Evolutionary conservation across 2,113 vertebrate species (phyloP).

Genomic region (Tichodroma muraria): DNA sequence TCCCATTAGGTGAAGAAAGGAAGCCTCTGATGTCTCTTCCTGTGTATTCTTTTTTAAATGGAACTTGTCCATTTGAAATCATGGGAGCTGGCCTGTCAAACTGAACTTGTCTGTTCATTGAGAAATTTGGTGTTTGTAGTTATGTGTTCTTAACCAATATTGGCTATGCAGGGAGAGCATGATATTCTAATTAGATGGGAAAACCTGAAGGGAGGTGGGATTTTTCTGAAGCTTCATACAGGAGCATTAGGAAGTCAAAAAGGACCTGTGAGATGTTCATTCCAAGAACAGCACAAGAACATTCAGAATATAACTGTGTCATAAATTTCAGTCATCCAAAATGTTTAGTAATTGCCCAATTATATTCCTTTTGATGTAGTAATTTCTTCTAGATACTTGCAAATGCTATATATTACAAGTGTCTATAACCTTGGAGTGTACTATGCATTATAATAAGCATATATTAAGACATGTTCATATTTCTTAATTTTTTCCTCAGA

Average conservation of each 20-base stretch:
- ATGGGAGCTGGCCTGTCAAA: not conserved
- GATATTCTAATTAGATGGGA: not conserved
- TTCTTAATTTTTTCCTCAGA: not conserved
- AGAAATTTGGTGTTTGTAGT: not conserved
- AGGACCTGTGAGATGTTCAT: not conserved
- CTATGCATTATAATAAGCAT: not conserved
- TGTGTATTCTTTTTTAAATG: not conserved
- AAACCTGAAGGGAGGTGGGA: not conserved
- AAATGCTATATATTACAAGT: not conserved
- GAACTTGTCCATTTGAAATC: not conserved
- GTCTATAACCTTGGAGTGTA: not conserved
- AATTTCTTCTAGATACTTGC: not conserved
- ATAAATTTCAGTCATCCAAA: not conserved
- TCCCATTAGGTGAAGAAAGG: not conserved
- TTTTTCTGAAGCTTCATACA: not conserved
- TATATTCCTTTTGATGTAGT: not conserved
- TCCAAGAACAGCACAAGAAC: not conserved
- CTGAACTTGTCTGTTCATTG: not conserved
- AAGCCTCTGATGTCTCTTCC: not conserved
- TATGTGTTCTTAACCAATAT: not conserved
- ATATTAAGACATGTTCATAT: not conserved
- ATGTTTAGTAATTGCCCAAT: not conserved
- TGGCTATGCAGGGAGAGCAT: not conserved
- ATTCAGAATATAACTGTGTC: not conserved
- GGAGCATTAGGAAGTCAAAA: not conserved